phyloP scores from a whole-genome alignment of 1,140 invertebrate genomes.

The Leptopilina clavipes region DNA sequence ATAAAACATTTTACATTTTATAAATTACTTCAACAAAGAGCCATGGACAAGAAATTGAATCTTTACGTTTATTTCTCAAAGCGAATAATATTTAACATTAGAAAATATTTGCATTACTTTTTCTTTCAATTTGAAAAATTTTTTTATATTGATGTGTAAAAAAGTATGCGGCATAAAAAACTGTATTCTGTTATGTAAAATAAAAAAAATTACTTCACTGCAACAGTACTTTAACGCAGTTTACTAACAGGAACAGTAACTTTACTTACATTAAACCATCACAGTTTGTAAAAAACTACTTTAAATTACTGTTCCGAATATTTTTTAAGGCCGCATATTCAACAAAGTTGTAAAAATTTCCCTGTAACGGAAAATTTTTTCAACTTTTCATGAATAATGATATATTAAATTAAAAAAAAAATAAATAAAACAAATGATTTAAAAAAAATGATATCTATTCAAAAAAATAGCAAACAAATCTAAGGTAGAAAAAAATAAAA shows the following conservation, averaged over 20 bases:
- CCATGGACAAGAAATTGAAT: not conserved
- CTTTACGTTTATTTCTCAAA: not conserved
- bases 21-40: slow-evolving; percentile 1
- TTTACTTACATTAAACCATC: slow-evolving; percentile 12
- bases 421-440: not conserved
- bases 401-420: not conserved
- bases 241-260: not conserved
- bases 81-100: not conserved
- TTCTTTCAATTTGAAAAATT: not conserved
- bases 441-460: too few species aligned
- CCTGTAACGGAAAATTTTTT: not conserved
- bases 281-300: slow-evolving; percentile 9
- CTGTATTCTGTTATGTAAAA: too few species aligned
- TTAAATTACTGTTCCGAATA: slow-evolving; percentile 1
- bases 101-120: not conserved
- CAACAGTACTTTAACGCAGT: not conserved
- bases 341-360: not conserved
- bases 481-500: slow-evolving; percentile 4
- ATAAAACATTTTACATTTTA: not conserved
- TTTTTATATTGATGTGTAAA: not conserved
- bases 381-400: not conserved
- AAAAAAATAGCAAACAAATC: slow-evolving; percentile 20
- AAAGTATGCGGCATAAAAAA: not conserved
- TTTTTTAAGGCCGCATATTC: not conserved
- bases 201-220: not conserved